Evolutionary conservation across 2,797 vertebrate genomes (phyloP).

Genomic region (Anabacerthia variegaticeps): DNA sequence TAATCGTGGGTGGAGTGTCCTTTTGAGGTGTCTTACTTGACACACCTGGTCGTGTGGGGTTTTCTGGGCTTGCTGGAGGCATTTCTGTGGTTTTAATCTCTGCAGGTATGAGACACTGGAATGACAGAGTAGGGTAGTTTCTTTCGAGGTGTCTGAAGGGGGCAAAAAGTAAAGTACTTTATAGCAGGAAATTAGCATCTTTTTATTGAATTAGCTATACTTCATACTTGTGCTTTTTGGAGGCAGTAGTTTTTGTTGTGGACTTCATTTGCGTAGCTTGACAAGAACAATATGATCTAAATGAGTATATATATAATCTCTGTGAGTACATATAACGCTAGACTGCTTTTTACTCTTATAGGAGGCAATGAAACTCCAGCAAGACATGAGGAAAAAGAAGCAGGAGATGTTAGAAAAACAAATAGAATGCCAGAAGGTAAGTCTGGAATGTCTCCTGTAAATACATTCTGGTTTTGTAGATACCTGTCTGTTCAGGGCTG

Average conservation of each 20-base stretch:
- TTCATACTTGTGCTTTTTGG: not conserved
- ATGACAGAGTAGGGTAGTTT: not conserved
- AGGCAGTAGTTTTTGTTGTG: not conserved
- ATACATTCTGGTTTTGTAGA: not conserved
- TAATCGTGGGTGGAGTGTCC: not conserved
- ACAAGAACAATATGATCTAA: not conserved
- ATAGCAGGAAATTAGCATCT: not conserved
- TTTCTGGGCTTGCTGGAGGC: not conserved
- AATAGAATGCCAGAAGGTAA: conserved; percentile 97
- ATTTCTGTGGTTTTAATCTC: not conserved
- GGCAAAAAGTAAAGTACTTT: not conserved
- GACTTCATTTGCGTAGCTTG: not conserved
- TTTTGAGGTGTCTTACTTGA: not conserved
- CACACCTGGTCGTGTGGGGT: rapidly evolving
- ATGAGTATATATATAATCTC: not conserved
- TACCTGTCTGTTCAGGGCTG: not conserved
- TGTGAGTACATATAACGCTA: not conserved
- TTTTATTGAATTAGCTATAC: not conserved
- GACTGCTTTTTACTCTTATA: conserved; percentile 40
- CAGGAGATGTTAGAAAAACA: conserved; percentile 96
- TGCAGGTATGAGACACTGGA: not conserved
- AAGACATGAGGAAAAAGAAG: conserved; percentile 97
- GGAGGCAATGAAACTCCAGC: conserved; percentile 94
- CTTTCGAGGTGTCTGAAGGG: not conserved
- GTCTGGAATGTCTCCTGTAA: not conserved